Percentiles rank a stretch among this genome's conserved stretches.
phyloP scores from a whole-genome alignment of 1,140 invertebrate genomes.

The Argopecten irradians region DNA sequence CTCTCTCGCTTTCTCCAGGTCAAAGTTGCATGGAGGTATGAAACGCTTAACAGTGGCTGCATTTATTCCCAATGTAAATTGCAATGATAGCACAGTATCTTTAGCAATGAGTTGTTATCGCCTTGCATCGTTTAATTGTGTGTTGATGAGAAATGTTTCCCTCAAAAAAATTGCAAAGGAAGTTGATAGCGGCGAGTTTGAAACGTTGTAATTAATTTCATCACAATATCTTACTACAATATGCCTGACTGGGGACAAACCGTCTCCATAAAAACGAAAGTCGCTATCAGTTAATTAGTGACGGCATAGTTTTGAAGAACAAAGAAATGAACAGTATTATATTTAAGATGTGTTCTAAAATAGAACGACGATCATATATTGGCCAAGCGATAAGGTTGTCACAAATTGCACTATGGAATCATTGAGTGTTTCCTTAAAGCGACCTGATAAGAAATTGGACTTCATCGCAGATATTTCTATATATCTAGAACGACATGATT shows the following conservation, averaged over 20 bases:
- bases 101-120: neutral
- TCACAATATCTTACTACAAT: neutral
- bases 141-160: neutral
- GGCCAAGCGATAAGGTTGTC: neutral
- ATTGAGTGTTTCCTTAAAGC: neutral
- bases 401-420: neutral
- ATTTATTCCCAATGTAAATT: neutral
- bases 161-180: neutral
- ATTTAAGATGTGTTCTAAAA: neutral
- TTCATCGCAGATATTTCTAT: neutral
- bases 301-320: neutral
- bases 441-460: neutral
- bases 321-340: constrained; percentile 12
- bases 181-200: neutral
- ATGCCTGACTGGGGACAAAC: neutral
- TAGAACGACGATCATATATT: neutral
- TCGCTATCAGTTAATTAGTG: neutral
- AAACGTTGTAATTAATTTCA: constrained; percentile 19
- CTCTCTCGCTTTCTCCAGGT: neutral
- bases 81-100: neutral
- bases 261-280: neutral
- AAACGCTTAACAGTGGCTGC: neutral
- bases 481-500: neutral
- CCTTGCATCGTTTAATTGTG: constrained; percentile 9
- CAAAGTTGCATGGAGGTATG: neutral